Evolutionary conservation across 2,113 vertebrate species (phyloP).

Genomic region (Alexandromys fortis): DNA sequence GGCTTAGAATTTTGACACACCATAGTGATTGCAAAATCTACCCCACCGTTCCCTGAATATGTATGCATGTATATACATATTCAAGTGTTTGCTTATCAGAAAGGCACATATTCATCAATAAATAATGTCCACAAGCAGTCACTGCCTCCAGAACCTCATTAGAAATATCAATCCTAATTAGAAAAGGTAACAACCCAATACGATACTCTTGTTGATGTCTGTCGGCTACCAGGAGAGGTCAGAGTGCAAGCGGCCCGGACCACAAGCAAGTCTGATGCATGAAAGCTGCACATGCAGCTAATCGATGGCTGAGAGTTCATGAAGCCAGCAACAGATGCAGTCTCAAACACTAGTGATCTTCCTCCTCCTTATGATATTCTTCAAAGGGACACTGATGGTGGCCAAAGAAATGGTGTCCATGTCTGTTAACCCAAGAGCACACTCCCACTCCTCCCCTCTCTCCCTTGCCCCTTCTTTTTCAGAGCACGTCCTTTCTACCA

Average conservation of each 20-base stretch:
- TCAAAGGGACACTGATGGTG: too few relatives aligned
- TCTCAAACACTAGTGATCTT: background rate
- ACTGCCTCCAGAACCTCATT: slow-evolving; percentile 63
- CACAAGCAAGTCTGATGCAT: slow-evolving; percentile 46
- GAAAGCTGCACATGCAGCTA: background rate
- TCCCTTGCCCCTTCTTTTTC: background rate
- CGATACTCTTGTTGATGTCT: slow-evolving; percentile 41
- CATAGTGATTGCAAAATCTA: slow-evolving; percentile 67
- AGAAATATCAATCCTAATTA: slow-evolving; percentile 50
- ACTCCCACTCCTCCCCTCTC: accelerated
- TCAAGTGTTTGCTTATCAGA: background rate
- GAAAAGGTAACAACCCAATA: slow-evolving; percentile 68
- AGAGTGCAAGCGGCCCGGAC: background rate
- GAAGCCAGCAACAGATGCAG: background rate
- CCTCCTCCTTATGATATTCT: background rate
- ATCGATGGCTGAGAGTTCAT: background rate
- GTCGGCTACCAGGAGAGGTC: background rate
- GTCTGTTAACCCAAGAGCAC: accelerated
- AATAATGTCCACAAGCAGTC: slow-evolving; percentile 73
- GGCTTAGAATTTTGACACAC: slow-evolving; percentile 10
- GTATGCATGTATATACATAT: background rate
- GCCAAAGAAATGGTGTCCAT: accelerated
- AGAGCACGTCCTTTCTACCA: background rate
- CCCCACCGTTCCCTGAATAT: background rate
- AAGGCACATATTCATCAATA: background rate